phyloP scores from a whole-genome alignment of 1,140 invertebrate species.

The Trichonephila clavata region DNA sequence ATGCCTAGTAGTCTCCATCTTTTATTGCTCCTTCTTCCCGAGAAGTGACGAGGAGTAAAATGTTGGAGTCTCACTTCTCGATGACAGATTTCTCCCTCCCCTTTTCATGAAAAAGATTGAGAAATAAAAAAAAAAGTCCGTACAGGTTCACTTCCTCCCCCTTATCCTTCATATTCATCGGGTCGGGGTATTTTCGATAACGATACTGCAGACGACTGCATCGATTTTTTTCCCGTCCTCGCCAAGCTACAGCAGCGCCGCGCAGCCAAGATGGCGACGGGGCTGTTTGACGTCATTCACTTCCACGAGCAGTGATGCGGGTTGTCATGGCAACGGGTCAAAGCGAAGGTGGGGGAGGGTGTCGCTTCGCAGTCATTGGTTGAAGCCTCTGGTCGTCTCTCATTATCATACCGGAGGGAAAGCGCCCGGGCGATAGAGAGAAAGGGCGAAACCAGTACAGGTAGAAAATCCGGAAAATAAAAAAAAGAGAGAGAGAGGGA shows the following conservation, averaged over 20 bases:
- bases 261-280: slow-evolving; percentile 73
- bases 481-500: not conserved
- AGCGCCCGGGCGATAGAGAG: slow-evolving; percentile 54
- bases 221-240: slow-evolving; percentile 64
- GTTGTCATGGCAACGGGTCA: slow-evolving; percentile 63
- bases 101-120: too few species aligned
- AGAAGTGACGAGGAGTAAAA: slow-evolving; percentile 23
- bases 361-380: slow-evolving; percentile 38
- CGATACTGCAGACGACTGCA: slow-evolving; percentile 72
- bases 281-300: slow-evolving; percentile 69
- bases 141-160: slow-evolving; percentile 32
- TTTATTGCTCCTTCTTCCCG: not conserved
- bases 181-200: slow-evolving; percentile 65
- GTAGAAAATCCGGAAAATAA: slow-evolving; percentile 37
- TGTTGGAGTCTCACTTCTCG: slow-evolving; percentile 1
- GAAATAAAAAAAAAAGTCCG: not conserved
- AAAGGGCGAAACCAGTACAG: slow-evolving; percentile 48
- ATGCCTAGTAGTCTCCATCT: not conserved
- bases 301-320: slow-evolving; percentile 64
- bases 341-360: slow-evolving; percentile 16
- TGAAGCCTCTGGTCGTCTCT: slow-evolving; percentile 39
- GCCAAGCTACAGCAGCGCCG: slow-evolving; percentile 54
- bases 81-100: slow-evolving; percentile 21
- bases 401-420: slow-evolving; percentile 60
- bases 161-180: slow-evolving; percentile 48